phyloP scores from a whole-genome alignment of 1,140 invertebrate species.

The Agraylea sexmaculata region DNA sequence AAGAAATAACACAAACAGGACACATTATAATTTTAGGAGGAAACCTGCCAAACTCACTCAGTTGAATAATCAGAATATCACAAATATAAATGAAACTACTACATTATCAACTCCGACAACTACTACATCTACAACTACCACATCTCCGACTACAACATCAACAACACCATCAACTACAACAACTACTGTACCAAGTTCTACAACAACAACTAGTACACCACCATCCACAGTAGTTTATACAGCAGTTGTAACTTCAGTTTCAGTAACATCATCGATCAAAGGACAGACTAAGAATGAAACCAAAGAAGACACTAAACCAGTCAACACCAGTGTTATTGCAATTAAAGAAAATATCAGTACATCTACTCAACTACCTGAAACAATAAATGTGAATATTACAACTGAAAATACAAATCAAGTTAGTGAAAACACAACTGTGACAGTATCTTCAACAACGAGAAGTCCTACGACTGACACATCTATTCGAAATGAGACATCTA shows the following conservation, averaged over 20 bases:
- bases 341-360: not conserved
- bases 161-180: conserved; percentile 27
- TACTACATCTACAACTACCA: conserved; percentile 26
- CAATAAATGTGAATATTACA: conserved; percentile 2
- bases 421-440: conserved; percentile 25
- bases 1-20: conserved; percentile 9
- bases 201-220: conserved; percentile 29
- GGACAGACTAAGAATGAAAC: conserved; percentile 33
- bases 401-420: conserved; percentile 15
- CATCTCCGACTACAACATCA: conserved; percentile 29
- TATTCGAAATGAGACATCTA: conserved; percentile 30
- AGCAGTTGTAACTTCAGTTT: conserved; percentile 40
- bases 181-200: conserved; percentile 20
- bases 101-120: conserved; percentile 25
- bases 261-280: conserved; percentile 38
- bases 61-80: conserved; percentile 5
- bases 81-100: conserved; percentile 8
- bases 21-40: conserved; percentile 15
- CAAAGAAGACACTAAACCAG: conserved; percentile 19
- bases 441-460: conserved; percentile 32
- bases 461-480: conserved; percentile 19
- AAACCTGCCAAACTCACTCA: conserved; percentile 15
- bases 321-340: conserved; percentile 23
- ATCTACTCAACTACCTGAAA: conserved; percentile 3
- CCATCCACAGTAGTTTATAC: conserved; percentile 36